phyloP scores from a whole-genome alignment of 2,888 invertebrate genomes.

The Hyalella azteca region DNA sequence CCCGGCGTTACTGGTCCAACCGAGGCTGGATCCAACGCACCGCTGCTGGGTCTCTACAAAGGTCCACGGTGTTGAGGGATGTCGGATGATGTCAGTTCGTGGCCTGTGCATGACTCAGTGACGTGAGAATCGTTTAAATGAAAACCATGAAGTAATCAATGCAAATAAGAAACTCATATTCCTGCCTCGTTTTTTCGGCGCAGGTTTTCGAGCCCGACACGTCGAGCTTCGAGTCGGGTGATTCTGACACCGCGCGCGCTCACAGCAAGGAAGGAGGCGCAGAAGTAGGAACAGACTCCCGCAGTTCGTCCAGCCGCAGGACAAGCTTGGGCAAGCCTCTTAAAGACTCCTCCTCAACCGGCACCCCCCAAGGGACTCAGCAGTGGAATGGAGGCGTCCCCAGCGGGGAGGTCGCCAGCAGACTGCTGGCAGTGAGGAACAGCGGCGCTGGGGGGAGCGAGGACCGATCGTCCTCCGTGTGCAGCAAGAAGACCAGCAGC shows the following conservation, averaged over 20 bases:
- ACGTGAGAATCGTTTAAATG: too few relatives aligned
- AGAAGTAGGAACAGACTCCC: too few relatives aligned
- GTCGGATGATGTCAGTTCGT: too few relatives aligned
- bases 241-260: neutral
- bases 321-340: constrained; percentile 13
- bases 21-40: too few relatives aligned
- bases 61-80: too few relatives aligned
- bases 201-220: constrained; percentile 58
- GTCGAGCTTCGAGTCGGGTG: constrained; percentile 51
- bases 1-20: too few relatives aligned
- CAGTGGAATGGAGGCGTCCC: constrained; percentile 12
- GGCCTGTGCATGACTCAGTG: too few relatives aligned
- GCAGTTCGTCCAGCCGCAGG: constrained; percentile 1
- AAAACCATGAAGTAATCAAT: too few relatives aligned
- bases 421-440: neutral
- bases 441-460: neutral
- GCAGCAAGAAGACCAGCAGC: constrained; percentile 31
- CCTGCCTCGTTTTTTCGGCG: neutral
- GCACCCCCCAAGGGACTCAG: neutral
- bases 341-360: constrained; percentile 33
- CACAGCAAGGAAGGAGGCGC: neutral
- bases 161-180: too few relatives aligned
- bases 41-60: too few relatives aligned
- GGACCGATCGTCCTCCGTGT: neutral
- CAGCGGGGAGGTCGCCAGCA: neutral